Percentiles rank a stretch among this genome's conserved stretches.
Evolutionary conservation across 2,113 vertebrate species (phyloP).

Genomic region (Catharus fuscescens): DNA sequence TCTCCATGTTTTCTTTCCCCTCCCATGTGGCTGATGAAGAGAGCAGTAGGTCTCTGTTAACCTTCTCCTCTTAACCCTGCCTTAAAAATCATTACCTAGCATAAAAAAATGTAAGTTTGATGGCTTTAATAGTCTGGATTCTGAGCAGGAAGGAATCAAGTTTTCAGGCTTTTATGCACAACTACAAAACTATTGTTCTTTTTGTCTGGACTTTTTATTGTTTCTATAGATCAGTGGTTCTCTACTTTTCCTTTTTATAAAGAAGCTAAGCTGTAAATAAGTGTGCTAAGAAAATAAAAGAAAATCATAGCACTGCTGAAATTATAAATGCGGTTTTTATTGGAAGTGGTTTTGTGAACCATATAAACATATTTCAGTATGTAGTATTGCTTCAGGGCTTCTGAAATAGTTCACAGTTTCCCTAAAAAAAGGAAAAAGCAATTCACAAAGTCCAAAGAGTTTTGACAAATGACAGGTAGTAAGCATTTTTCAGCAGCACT

Average conservation of each 20-base stretch:
- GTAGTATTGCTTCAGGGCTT: background rate
- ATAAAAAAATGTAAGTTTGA: background rate
- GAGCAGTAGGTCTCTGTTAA: background rate
- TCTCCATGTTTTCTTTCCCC: background rate
- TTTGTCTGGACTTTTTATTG: background rate
- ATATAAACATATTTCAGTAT: background rate
- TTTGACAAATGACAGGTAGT: background rate
- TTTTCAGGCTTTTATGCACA: background rate
- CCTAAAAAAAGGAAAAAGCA: background rate
- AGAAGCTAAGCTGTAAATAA: background rate
- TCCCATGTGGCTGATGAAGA: background rate
- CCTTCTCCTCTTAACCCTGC: background rate
- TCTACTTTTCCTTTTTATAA: background rate
- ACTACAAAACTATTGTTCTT: background rate
- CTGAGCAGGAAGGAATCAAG: background rate
- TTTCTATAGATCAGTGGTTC: background rate
- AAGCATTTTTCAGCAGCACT: background rate
- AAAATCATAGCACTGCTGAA: background rate
- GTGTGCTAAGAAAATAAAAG: background rate
- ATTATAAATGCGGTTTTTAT: background rate
- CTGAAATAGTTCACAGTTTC: background rate
- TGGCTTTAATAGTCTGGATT: background rate
- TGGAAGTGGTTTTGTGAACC: background rate
- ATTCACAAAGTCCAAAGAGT: background rate
- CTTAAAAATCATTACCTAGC: background rate